phyloP scores from a whole-genome alignment of 2,797 vertebrate genomes.

The Fundulus diaphanus region DNA sequence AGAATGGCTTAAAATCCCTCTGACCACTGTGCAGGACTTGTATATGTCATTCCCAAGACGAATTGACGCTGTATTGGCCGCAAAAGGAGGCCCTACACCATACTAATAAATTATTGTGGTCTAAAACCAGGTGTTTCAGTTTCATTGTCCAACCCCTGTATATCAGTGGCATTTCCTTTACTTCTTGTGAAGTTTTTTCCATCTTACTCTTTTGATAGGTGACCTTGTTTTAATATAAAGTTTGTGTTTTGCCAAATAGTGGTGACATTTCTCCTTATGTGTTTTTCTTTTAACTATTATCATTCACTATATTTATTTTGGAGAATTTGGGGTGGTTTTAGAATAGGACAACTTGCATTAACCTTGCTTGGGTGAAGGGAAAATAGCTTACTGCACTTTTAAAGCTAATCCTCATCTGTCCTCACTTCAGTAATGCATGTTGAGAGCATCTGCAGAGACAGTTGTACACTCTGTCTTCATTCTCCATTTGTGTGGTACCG shows the following conservation, averaged over 20 bases:
- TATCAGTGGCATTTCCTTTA: slow-evolving; percentile 69
- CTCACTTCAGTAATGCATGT: slow-evolving; percentile 81
- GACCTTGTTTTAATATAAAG: slow-evolving; percentile 53
- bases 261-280: slow-evolving; percentile 26
- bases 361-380: slow-evolving; percentile 38
- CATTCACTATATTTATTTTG: slow-evolving; percentile 33
- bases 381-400: slow-evolving; percentile 40
- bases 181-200: slow-evolving; percentile 36
- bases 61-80: no score
- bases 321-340: slow-evolving; percentile 34
- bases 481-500: slow-evolving; percentile 33
- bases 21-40: no score
- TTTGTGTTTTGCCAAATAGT: slow-evolving; percentile 28
- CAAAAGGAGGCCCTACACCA: no score
- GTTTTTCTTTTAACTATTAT: slow-evolving; percentile 52
- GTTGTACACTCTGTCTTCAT: slow-evolving; percentile 24
- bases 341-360: slow-evolving; percentile 36
- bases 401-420: slow-evolving; percentile 68
- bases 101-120: no score
- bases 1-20: no score
- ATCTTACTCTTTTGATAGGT: slow-evolving; percentile 51
- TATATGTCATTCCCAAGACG: no score
- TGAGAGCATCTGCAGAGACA: slow-evolving; percentile 28
- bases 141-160: no score
- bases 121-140: no score